Base-by-base conservation (phyloP, 2,797 vertebrate genomes). In the Lacerta bilineata region DNA sequence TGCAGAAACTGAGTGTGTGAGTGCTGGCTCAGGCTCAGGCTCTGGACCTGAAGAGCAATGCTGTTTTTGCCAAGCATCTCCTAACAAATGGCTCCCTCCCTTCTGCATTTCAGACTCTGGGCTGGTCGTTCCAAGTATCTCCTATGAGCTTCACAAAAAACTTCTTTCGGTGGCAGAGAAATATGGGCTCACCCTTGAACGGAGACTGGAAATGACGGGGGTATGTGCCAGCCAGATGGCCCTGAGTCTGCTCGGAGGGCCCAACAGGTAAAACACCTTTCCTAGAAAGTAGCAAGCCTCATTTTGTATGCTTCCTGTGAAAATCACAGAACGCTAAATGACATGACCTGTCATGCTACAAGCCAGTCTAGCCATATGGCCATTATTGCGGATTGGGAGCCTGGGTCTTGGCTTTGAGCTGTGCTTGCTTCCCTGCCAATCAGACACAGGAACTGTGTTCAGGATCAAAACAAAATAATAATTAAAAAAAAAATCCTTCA, bases 151-250 rank as follows among this genome's bases (percentile, higher is more conserved):
- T 36, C 98, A 99, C 95, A 99, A 99, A 94, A 98, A 98, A 80
- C 96, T 99, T 90, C 93, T 99, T 88, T 97, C 96, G 0, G 97
- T 97, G 7, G 99, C 99, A 0, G 99, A 99, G 96, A 98, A 98
- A 74, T 97, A 99, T 0, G 99, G 99, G 68, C 97, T 99, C 68
- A 98, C 98, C 1, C 94, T 99, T 95, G 99, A 99, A 95, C 96
- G 98, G 89, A 97, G 98, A 91, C 96, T 99, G 94, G 99, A 99
- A 97, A 98, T 99, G 98, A 98, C 98, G 0, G 99, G 99, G 0
- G 98, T 99, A 69, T 99, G 99, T 69, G 98, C 99, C 46, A 99
- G 98, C 96, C 99, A 99, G 96, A 99, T 99, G 99, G 98, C 99
- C 4, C 97, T 99, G 74, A 99, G 98, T 5, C 96, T 99, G 55